Evolutionary conservation across 2,113 vertebrate species (phyloP), one percentile per base, ranked within the genome.

Genomic region (Sylvilagus bachmani): DNA sequence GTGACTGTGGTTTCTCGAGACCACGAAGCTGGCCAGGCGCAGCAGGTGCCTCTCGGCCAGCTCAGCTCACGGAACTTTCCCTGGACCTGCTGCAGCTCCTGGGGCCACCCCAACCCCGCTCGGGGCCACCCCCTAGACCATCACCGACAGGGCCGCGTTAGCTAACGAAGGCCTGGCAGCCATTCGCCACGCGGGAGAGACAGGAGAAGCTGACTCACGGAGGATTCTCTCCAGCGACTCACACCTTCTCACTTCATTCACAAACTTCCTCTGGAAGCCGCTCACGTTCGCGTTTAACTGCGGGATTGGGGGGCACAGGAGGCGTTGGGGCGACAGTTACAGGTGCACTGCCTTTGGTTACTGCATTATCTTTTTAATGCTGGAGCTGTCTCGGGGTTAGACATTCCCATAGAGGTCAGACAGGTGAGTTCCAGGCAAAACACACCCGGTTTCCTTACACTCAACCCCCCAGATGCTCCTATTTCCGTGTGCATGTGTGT

Each of bases 211-310:
- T 8, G 81, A 96, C 99, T 99, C 97, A 99, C 99, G 98, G 74
- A 99, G 98, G 93, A 99, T 98, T 86, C 99, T 98, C 96, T 99
- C 98, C 98, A 99, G 97, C 4, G 98, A 98, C 96, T 99, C 99
- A 0, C 98, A 99, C 91, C 99, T 98, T 96, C 99, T 97, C 74
- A 99, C 98, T 98, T 99, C 99, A 96, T 99, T 99, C 98, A 99
- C 99, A 96, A 98, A 99, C 93, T 98, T 98, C 79, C 99, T 98
- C 92, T 99, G 99, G 98, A 99, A 99, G 96, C 97, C 98, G 97
- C 97, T 99, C 97, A 99, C 98, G 0, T 97, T 98, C 77, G 33
- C 58, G n/a, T 99, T 99, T 93, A 99, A 96, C 99, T 99, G 62
- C 79, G 16, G 9, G 36, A 77, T 55, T 25, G 24, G 51, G 51